Evolutionary conservation across 2,113 vertebrate species (phyloP).

Genomic region (Pholis gunnellus): DNA sequence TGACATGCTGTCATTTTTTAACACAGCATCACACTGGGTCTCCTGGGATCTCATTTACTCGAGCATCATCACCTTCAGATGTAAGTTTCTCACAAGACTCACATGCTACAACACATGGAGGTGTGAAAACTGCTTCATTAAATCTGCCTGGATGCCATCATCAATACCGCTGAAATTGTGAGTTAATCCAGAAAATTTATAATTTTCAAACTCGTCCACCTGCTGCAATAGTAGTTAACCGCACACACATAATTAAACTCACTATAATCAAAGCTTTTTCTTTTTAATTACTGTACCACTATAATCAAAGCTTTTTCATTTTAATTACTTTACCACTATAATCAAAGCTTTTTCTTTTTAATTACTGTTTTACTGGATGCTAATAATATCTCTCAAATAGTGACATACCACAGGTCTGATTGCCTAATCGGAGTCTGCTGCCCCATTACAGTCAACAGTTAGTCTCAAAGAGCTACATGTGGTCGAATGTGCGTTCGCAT

Average conservation of each 20-base stretch:
- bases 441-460: background rate
- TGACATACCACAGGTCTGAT: background rate
- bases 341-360: conserved; percentile 16
- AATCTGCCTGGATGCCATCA: background rate
- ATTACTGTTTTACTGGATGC: background rate
- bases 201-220: conserved; percentile 16
- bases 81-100: background rate
- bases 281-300: background rate
- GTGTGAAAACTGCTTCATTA: conserved; percentile 13
- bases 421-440: background rate
- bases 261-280: background rate
- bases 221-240: conserved; percentile 3
- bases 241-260: conserved; percentile 32
- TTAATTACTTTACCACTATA: too few species aligned
- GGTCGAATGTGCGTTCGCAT: too few species aligned
- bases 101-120: conserved; percentile 13
- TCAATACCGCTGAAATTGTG: background rate
- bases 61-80: conserved; percentile 35
- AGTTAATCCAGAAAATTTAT: background rate
- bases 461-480: background rate
- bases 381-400: conserved; percentile 5
- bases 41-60: conserved; percentile 58
- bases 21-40: conserved; percentile 9
- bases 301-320: background rate
- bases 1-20: background rate